These are phyloP conservation scores for Pimpla rufipes DNA, from an alignment of 2,888 invertebrate species.

Conservation along the genomic window DNA sequence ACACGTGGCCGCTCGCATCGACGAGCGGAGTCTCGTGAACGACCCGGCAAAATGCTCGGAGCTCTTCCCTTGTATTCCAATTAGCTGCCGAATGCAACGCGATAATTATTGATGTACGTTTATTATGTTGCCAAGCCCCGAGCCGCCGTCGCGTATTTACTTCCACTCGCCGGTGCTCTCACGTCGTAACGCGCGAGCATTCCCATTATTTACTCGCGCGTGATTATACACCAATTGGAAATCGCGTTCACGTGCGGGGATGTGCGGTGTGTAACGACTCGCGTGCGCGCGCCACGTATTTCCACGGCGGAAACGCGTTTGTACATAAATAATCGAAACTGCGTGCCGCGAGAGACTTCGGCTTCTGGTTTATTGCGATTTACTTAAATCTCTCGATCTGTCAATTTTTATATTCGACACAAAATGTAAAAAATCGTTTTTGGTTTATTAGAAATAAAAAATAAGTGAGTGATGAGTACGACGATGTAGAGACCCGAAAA, in stretches of 20 bases:
- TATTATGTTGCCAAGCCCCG: not conserved
- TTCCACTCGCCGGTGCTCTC: slow-evolving; percentile 4
- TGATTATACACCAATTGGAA: slow-evolving; percentile 20
- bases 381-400: not conserved
- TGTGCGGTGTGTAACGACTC: not conserved
- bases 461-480: no score
- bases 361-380: not conserved
- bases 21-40: not conserved
- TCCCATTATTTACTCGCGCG: slow-evolving; percentile 27
- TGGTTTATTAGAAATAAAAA: no score
- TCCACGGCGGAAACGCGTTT: not conserved
- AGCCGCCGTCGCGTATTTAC: slow-evolving; percentile 14
- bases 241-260: not conserved
- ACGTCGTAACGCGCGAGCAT: not conserved
- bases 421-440: no score
- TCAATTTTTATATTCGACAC: not conserved
- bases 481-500: no score
- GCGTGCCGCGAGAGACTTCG: not conserved
- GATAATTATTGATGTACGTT: slow-evolving; percentile 26
- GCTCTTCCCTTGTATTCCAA: slow-evolving; percentile 26
- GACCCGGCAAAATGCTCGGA: not conserved
- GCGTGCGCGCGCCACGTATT: no score
- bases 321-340: slow-evolving; percentile 7
- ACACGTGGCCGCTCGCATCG: not conserved
- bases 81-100: not conserved